Percentiles rank a stretch among this genome's conserved stretches.
phyloP scores from a whole-genome alignment of 1,140 invertebrate species.

The Drosophila gunungcola region DNA sequence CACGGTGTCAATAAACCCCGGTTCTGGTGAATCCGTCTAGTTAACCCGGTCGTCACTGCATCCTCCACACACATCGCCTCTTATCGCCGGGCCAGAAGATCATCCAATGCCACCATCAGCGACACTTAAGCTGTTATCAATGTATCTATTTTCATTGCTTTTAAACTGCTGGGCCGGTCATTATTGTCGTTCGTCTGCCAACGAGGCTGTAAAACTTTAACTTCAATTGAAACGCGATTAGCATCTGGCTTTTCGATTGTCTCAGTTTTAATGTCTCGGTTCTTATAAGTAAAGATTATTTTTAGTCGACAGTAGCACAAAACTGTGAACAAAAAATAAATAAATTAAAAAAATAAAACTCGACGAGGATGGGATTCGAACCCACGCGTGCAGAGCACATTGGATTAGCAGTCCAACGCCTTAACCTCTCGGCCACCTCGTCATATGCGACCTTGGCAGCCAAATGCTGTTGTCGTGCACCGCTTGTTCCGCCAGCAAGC shows the following conservation, averaged over 20 bases:
- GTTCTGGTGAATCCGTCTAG: constrained; percentile 57
- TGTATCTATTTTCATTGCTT: constrained; percentile 77
- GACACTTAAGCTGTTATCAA: constrained; percentile 74
- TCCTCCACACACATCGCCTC: constrained; percentile 32
- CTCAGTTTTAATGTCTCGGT: background rate
- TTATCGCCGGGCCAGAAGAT: constrained; percentile 29
- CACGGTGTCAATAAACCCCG: constrained; percentile 68
- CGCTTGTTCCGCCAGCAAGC: constrained; percentile 4
- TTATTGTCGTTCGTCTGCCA: constrained; percentile 33
- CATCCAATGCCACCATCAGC: constrained; percentile 25
- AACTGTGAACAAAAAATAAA: background rate
- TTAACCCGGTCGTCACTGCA: constrained; percentile 8
- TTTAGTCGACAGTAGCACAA: constrained; percentile 20
- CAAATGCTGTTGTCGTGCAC: constrained; percentile 21
- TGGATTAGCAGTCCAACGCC: constrained; percentile 94
- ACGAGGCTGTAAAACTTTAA: constrained; percentile 53
- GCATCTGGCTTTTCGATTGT: constrained; percentile 54
- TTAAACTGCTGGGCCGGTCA: constrained; percentile 50
- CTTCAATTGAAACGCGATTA: constrained; percentile 70
- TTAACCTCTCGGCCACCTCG: constrained; percentile 96
- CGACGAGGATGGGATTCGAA: constrained; percentile 96
- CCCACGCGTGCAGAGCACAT: constrained; percentile 91
- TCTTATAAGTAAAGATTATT: constrained; percentile 4
- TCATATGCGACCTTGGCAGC: constrained; percentile 81
- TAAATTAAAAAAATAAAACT: constrained; percentile 13